phyloP scores from a whole-genome alignment of 2,113 vertebrate genomes.

The Trichomycterus rosablanca region DNA sequence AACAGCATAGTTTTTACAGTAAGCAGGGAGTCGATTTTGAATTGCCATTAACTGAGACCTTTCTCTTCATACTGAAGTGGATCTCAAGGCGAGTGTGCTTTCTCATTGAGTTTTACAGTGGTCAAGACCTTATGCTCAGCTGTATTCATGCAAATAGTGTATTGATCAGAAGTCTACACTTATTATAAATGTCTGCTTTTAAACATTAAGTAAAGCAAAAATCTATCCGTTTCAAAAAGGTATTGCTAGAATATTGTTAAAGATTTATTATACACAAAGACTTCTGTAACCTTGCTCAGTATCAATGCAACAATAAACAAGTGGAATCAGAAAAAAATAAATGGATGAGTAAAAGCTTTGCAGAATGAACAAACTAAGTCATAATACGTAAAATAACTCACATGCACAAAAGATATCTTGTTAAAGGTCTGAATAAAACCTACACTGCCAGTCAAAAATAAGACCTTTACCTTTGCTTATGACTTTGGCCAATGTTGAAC shows the following conservation, averaged over 20 bases:
- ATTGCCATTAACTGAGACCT: conserved; percentile 17
- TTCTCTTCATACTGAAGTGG: conserved; percentile 31
- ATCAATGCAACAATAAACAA: too few relatives aligned
- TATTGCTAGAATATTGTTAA: not conserved
- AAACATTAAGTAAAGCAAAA: too few relatives aligned
- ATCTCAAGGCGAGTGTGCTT: conserved; percentile 34
- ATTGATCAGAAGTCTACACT: conserved; percentile 1
- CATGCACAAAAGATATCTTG: too few relatives aligned
- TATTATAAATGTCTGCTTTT: not conserved
- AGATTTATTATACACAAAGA: not conserved
- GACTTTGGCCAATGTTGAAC: too few relatives aligned
- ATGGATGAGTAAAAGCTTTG: too few relatives aligned
- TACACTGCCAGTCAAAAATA: too few relatives aligned
- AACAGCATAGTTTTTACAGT: conserved; percentile 24
- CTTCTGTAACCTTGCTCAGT: too few relatives aligned
- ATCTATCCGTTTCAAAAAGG: not conserved
- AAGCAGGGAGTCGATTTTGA: conserved; percentile 21
- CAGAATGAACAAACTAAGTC: too few relatives aligned
- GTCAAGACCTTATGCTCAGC: conserved; percentile 14
- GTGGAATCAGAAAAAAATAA: too few relatives aligned
- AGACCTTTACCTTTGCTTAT: too few relatives aligned
- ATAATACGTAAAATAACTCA: too few relatives aligned
- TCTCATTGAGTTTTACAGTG: not conserved
- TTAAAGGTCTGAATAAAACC: too few relatives aligned
- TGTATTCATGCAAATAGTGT: conserved; percentile 7